Evolutionary conservation across 2,113 vertebrate species (phyloP).

Genomic region (Gavia stellata): DNA sequence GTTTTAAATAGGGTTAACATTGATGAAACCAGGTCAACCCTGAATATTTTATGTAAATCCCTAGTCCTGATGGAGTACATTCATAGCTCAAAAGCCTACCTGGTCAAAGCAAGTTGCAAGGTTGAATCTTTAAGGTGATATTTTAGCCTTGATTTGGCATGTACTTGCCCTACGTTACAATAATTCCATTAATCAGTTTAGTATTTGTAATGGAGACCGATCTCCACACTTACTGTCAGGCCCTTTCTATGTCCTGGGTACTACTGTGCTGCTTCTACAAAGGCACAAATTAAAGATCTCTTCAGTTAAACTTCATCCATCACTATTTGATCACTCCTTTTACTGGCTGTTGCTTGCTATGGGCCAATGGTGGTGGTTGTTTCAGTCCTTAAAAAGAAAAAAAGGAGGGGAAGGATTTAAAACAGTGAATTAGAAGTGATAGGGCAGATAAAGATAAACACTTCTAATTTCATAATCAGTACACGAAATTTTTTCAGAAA

Average conservation of each 20-base stretch:
- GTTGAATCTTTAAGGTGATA: neutral
- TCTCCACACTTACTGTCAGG: neutral
- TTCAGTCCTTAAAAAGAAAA: neutral
- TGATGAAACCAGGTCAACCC: neutral
- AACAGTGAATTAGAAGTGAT: neutral
- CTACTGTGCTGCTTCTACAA: neutral
- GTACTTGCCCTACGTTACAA: neutral
- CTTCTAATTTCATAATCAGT: neutral
- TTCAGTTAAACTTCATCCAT: neutral
- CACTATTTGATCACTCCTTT: neutral
- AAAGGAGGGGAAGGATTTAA: neutral
- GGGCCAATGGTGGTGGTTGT: neutral
- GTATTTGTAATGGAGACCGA: neutral
- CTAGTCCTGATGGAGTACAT: neutral
- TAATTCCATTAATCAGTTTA: neutral
- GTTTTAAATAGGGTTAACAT: neutral
- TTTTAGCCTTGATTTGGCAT: neutral
- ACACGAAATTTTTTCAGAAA: neutral
- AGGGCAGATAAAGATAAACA: neutral
- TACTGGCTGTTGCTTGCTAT: neutral
- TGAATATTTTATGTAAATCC: conserved; percentile 26
- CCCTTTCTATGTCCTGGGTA: neutral
- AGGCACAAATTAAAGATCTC: neutral
- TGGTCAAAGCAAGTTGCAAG: neutral
- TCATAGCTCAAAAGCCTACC: neutral